Evolutionary conservation across 2,888 invertebrate species (phyloP), one percentile per base, ranked within the genome.

Genomic region (Mayetiola destructor): DNA sequence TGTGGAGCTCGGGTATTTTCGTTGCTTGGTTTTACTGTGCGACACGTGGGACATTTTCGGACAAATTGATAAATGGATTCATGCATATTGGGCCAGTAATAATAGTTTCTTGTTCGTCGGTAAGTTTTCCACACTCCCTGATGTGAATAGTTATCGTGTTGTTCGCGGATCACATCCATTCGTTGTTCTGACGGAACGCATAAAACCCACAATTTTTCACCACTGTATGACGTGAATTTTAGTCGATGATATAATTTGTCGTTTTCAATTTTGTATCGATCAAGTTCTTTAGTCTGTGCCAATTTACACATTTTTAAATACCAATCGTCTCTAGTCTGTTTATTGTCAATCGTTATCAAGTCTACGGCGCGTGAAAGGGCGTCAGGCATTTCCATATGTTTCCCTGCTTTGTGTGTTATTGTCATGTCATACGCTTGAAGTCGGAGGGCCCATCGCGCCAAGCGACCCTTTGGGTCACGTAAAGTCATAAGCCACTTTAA

Each of bases 391-490:
- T 59, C 39, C 59, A 63, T 59, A 1, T 55, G 32, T 9, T 58
- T 57, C 6, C 62, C 64, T 40, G 60, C 61, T 14, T 64, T 60
- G 58, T 66, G 63, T 5, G 60, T 21, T 0, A 65, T 57, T 10
- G 58, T 58, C 18, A 64, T 64, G 21, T 59, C 52, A 56, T 60
- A 64, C 42, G 55, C 55, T 36, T 59, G 59, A 2, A 59, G 16
- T 12, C 55, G 14, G 2, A 56, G 20, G 1, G 56, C 57, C 65
- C 65, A 65, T 20, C 65, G 37, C 1, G 63, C 64, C 14, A 66
- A 55, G 27, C 62, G 42, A 5, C 62, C 65, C 18, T 56, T 57
- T 1, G 63, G 64, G 27, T 63, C 60, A 53, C 63, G 61, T 10
- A 58, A 37, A 3, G 21, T 55, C n/a, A 40, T 54, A 2, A 59